Percentiles rank a stretch among this genome's conserved stretches.
Conservation (phyloP, 2,888 invertebrate genomes). For the Micoletzkya japonica region DNA sequence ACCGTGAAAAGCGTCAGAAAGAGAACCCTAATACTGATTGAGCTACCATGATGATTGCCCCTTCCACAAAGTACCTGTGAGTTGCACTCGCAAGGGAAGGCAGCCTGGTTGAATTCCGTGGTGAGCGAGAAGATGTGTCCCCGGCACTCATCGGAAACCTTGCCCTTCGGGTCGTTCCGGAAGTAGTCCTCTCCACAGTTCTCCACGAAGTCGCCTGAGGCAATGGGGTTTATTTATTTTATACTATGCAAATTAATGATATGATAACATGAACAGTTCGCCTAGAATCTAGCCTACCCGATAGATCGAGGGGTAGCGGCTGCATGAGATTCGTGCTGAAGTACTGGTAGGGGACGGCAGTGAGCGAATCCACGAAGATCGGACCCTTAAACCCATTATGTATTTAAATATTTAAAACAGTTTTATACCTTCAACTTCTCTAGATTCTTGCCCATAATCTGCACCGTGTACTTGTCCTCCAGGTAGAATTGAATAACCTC, state of each 20-base stretch:
- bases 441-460: conserved; percentile 47
- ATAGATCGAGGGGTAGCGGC: conserved; percentile 53
- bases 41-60: background rate
- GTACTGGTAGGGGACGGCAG: conserved; percentile 57
- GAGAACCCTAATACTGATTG: background rate
- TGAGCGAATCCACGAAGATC: conserved; percentile 40
- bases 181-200: conserved; percentile 87
- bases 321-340: conserved; percentile 50
- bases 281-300: conserved; percentile 51
- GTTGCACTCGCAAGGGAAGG: conserved; percentile 85
- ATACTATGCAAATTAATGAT: background rate
- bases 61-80: conserved; percentile 64
- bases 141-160: conserved; percentile 75
- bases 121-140: conserved; percentile 90
- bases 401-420: background rate
- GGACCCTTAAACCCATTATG: conserved; percentile 9
- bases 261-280: background rate
- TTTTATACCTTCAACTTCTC: conserved; percentile 6
- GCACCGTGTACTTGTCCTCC: conserved; percentile 60
- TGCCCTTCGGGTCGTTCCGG: conserved; percentile 40
- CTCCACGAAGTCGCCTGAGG: conserved; percentile 79
- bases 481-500: conserved; percentile 51
- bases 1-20: background rate
- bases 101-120: conserved; percentile 90
- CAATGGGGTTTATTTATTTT: conserved; percentile 71